These are phyloP conservation scores for Brassicogethes aeneus DNA, from an alignment of 2,888 invertebrate species.

Conservation along the genomic window DNA sequence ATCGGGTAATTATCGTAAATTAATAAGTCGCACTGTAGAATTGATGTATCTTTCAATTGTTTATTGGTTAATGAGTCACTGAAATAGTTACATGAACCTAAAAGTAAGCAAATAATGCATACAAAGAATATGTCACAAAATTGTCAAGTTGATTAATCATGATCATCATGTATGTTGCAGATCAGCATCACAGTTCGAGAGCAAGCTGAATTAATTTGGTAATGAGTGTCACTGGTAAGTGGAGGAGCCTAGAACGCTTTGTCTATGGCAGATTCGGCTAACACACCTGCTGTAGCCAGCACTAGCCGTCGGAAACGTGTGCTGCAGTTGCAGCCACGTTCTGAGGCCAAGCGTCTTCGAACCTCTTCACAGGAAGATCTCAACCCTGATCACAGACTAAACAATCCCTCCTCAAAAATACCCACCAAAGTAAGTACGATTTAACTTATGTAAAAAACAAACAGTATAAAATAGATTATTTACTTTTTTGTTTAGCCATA, in stretches of 20 bases:
- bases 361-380: conserved; percentile 37
- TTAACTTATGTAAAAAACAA: too few relatives aligned
- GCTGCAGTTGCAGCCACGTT: conserved; percentile 50
- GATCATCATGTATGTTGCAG: conserved; percentile 21
- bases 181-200: conserved; percentile 27
- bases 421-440: conserved; percentile 15
- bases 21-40: too few relatives aligned
- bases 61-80: conserved; percentile 14
- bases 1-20: too few relatives aligned
- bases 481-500: too few relatives aligned
- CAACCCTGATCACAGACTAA: conserved; percentile 13
- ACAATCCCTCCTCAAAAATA: conserved; percentile 8
- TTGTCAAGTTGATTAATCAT: conserved; percentile 8
- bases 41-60: conserved; percentile 6
- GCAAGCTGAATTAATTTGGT: conserved; percentile 36
- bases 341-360: conserved; percentile 51
- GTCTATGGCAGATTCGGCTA: conserved; percentile 89
- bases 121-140: conserved; percentile 5
- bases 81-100: neutral
- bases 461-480: too few relatives aligned
- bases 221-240: conserved; percentile 45
- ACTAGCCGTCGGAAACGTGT: conserved; percentile 45
- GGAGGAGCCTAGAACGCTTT: conserved; percentile 67
- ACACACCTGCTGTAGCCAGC: conserved; percentile 56
- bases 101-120: neutral